Percentiles rank a stretch among this genome's conserved stretches.
Evolutionary conservation across 2,888 invertebrate species (phyloP).

Genomic region (Brachycybe producta): DNA sequence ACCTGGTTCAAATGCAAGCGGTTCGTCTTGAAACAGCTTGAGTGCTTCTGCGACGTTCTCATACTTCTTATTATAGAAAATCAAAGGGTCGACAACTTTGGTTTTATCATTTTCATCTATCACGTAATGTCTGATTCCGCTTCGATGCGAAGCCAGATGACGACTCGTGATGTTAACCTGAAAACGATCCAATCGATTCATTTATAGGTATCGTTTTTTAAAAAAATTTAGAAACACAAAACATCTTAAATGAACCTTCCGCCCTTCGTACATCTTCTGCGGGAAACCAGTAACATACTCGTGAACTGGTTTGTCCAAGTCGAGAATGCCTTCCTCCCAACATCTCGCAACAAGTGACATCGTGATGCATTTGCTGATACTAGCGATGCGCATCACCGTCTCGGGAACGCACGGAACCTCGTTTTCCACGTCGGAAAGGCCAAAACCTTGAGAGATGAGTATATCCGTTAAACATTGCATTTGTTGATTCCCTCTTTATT

Average conservation of each 20-base stretch:
- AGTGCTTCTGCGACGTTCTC: constrained; percentile 35
- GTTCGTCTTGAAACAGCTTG: constrained; percentile 43
- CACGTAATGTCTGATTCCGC: constrained; percentile 44
- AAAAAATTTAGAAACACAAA: neutral
- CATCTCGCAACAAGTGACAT: constrained; percentile 40
- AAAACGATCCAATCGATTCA: neutral
- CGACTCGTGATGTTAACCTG: constrained; percentile 40
- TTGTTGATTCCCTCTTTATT: neutral
- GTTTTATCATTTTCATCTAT: constrained; percentile 22
- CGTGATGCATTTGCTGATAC: constrained; percentile 45
- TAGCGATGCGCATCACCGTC: constrained; percentile 45
- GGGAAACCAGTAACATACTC: constrained; percentile 42
- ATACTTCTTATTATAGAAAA: constrained; percentile 36
- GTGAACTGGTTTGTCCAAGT: constrained; percentile 41
- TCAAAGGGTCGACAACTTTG: constrained; percentile 31
- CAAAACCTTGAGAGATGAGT: constrained; percentile 33
- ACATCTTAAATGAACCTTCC: constrained; percentile 30
- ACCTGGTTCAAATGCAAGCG: constrained; percentile 41
- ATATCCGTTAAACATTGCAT: neutral
- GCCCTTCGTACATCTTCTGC: constrained; percentile 36
- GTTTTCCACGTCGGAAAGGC: constrained; percentile 44
- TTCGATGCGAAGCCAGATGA: constrained; percentile 40
- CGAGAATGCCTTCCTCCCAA: constrained; percentile 39
- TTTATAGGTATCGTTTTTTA: neutral
- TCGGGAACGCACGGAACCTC: constrained; percentile 33